A percentile compares a stretch with the other conserved stretches of the same genome.
Conservation (phyloP, 2,888 invertebrate genomes). For the Cheilosia pagana region DNA sequence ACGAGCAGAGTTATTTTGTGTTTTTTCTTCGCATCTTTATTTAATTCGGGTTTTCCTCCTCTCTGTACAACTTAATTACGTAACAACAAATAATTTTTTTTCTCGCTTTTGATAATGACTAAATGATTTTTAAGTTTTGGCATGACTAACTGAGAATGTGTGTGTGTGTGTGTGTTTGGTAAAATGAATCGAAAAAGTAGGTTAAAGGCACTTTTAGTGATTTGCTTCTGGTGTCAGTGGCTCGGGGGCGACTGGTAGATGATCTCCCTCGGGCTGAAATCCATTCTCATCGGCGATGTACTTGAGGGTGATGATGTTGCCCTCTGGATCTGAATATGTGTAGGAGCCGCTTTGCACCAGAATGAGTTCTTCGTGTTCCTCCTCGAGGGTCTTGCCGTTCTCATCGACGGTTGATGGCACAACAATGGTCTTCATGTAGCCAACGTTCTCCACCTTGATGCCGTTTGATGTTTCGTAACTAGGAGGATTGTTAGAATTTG, state of each 20-base stretch:
- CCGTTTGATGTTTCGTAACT: conserved; percentile 92
- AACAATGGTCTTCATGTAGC: conserved; percentile 87
- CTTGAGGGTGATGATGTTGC: conserved; percentile 86
- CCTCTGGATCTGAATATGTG: conserved; percentile 89
- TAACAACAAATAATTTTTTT: conserved; percentile 65
- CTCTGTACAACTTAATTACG: conserved; percentile 72
- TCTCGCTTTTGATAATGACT: conserved; percentile 62
- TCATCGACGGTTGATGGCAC: conserved; percentile 83
- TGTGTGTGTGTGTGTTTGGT: conserved; percentile 19
- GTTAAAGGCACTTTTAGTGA: conserved; percentile 53
- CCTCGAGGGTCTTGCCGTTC: conserved; percentile 83
- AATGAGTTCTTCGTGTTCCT: conserved; percentile 85
- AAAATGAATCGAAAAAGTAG: conserved; percentile 31
- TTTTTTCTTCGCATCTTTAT: conserved; percentile 49
- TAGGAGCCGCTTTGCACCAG: conserved; percentile 88
- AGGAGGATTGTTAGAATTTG: conserved; percentile 1
- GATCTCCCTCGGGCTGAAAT: conserved; percentile 88
- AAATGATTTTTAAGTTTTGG: conserved; percentile 69
- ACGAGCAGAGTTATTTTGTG: conserved; percentile 14
- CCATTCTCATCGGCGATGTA: conserved; percentile 90
- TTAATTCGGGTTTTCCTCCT: conserved; percentile 58
- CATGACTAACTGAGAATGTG: conserved; percentile 55
- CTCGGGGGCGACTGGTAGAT: conserved; percentile 85
- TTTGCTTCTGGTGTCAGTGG: conserved; percentile 74
- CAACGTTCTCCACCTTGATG: conserved; percentile 89